Evolutionary conservation across 30 jellyfish, hydroid and myxozoan genomes (phyloP), one percentile per base, ranked within the genome.

Genomic region (Chrysaora quinquecirrha): DNA sequence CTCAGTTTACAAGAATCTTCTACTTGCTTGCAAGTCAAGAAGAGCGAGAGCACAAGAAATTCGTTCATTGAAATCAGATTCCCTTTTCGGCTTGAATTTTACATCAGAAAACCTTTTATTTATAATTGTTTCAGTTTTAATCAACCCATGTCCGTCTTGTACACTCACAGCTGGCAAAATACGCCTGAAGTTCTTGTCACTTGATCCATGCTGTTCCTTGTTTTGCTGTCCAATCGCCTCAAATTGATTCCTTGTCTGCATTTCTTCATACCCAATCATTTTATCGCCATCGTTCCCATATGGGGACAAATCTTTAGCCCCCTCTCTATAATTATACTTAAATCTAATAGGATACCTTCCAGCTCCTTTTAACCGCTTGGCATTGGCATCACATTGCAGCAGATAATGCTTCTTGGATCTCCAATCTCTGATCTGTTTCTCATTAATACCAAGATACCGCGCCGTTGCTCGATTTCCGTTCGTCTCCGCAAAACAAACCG

Each of bases 401-500:
- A 89, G 58, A 50, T 64, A 38, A 16, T 43, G 71, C 88, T 89
- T 89, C 73, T 89, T 89, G 24, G 97, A 82, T 24, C 95, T 52
- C 97, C 97, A 89, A 52, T 89, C 97, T 16, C 97, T 48, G 38
- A 89, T 89, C 33, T 89, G 97, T 47, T 89, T 89, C 70, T 89
- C 97, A 32, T 89, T 89, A 3, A 89, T 84, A 6, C 97, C 97
- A 27, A 89, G 84, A 70, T 80, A 89, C 14, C 97, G 76, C 0
- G 97, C 97, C 1, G 97, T 89, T 22, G 97, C 97, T n/a, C 97
- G 85, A 74, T 89, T 89, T 0, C 97, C 97, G 32, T 89, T 87
- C 46, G 54, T 34, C 68, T 89, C 97, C 3, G 97, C 95, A 48
- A 81, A 94, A 12, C 85, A 34, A 0, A 89, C 97, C 14, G 97